Evolutionary conservation across 2,888 invertebrate genomes (phyloP), one percentile per base, ranked within the genome.

Genomic region (Nemurella pictetii): DNA sequence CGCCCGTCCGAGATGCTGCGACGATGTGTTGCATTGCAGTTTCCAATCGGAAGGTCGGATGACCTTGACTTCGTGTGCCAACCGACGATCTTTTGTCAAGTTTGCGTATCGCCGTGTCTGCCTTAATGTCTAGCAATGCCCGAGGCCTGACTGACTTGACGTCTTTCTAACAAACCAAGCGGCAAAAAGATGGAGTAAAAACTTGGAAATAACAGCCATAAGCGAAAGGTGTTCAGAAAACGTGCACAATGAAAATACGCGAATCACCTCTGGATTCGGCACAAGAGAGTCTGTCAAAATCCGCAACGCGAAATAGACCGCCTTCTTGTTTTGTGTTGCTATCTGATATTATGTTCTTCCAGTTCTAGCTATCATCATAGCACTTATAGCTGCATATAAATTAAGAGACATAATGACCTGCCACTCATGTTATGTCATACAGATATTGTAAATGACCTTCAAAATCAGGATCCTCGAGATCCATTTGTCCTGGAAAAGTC

Each of bases 41-140:
- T 84, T 84, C 84, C 82, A 84, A 84, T 84, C 74, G 73, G 81
- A 55, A 80, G 84, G 84, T 80, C 74, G 81, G 7, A 27, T 84
- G 84, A 84, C 84, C 84, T 84, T 84, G 84, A 84, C 84, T 80
- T 72, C 74, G 81, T 81, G 82, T 84, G 81, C 84, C 82, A 78
- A 78, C 78, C 81, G 29, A 12, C 55, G 28, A 82, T 82, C 84
- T 84, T 84, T 73, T 84, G 84, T 84, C 82, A 84, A 84, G 82
- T 81, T 84, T 84, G 35, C 32, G 30, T 80, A 35, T 80, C 80
- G 80, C 26, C 20, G 26, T 84, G 84, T 84, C 84, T 84, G 84
- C 81, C 84, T 72, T n/a, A n/a, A 29, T 84, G 84, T 84, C 84
- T 84, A 73, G 81, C 84, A 20, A 35, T 35, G 82, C 82, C 82